Conservation (phyloP, 2,888 invertebrate genomes). For the Tipula vernalis region DNA sequence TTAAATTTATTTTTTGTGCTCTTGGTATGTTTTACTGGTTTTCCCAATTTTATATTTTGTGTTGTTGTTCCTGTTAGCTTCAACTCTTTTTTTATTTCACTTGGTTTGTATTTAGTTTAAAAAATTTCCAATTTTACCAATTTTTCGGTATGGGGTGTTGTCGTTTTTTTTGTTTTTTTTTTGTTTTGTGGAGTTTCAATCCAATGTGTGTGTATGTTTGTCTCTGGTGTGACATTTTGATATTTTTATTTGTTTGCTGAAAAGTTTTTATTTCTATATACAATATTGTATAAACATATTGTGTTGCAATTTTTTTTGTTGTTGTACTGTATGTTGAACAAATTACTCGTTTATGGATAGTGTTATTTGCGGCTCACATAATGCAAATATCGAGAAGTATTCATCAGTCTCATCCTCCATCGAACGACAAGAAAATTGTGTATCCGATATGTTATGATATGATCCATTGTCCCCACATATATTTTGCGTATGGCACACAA, state of each 20-base stretch:
- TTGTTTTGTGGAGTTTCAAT: neutral
- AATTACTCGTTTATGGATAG: neutral
- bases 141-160: neutral
- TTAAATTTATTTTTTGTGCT: neutral
- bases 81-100: neutral
- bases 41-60: neutral
- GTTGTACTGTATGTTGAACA: neutral
- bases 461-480: neutral
- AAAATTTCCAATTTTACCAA: neutral
- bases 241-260: neutral
- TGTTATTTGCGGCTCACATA: neutral
- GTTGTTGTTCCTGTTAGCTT: neutral
- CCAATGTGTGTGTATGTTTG: neutral
- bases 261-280: neutral
- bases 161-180: neutral
- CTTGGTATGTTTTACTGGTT: neutral
- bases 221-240: neutral
- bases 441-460: neutral
- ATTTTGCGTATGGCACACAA: neutral
- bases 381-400: neutral
- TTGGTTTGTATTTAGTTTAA: neutral
- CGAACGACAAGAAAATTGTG: neutral
- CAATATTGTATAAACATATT: neutral
- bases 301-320: neutral
- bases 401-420: neutral